Conservation (phyloP, 1,140 invertebrate genomes). For the Bombus haemorrhoidalis region DNA sequence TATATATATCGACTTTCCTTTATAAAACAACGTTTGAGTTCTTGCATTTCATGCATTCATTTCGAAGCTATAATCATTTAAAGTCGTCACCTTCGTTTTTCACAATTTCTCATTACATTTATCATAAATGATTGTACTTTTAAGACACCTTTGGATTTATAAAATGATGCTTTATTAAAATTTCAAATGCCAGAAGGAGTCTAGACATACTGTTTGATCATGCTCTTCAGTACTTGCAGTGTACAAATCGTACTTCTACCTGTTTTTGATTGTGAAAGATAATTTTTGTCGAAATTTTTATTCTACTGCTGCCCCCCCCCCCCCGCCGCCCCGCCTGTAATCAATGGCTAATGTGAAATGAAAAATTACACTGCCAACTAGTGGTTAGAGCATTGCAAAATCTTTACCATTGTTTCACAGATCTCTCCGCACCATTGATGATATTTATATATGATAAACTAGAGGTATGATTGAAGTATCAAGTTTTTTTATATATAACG, state of each 20-base stretch:
- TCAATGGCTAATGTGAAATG: background rate
- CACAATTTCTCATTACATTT: no score
- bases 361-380: conserved; percentile 28
- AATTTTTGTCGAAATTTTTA: background rate
- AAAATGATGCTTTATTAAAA: no score
- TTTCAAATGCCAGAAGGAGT: no score
- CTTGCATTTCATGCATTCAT: no score
- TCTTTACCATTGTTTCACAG: conserved; percentile 16
- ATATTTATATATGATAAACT: conserved; percentile 19
- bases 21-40: no score
- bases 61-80: no score
- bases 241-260: background rate
- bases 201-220: no score
- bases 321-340: background rate
- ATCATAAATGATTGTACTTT: no score
- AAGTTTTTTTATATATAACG: conserved; percentile 14
- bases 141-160: no score
- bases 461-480: background rate
- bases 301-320: background rate
- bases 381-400: background rate
- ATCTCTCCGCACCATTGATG: conserved; percentile 12
- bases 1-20: no score
- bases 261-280: background rate
- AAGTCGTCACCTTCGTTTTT: no score
- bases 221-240: background rate